Base-by-base conservation (phyloP, 2,113 vertebrate genomes). In the Egretta garzetta region DNA sequence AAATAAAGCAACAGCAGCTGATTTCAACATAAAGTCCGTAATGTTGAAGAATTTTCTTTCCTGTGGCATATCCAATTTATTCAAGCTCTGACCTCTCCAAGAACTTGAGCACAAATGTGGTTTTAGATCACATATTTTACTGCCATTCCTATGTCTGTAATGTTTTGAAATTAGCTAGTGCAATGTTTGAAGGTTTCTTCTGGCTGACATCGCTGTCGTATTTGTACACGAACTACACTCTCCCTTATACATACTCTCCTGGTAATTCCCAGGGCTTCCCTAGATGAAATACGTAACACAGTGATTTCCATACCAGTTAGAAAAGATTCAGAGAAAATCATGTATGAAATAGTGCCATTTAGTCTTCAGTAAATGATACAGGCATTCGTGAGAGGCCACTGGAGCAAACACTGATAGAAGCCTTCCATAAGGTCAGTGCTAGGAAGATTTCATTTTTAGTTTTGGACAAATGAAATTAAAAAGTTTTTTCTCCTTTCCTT, bases 61-160 rank as follows among this genome's bases (percentile, higher is more conserved):
- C 47, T 14, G 17, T 21, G 24, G 18, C 0, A 3, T 35, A 43
- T 12, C 5, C 0, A 62, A 19, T 41, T 73, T 88, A 33, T 80
- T 64, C 30, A 63, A 39, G 23, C 19, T 84, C 41, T 87, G 47
- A 81, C 35, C 32, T 67, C 32, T 32, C 9, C 26, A 79, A 63
- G 73, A 96, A 79, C 49, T 63, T 81, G 43, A 75, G n/a, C 8
- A 28, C 10, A 86, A 47, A 63, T 70, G 24, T 49, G 16, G 28
- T 9, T 74, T 96, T 71, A 68, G 20, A 45, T 67, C 7, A 30
- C 1, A 4, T 47, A 59, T 85, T 90, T 70, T 63, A 63, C 19
- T 81, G 37, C 26, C 8, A 39, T 37, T 88, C 13, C 82, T 52
- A 26, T 3, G 8, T 17, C 2, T 68, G 9, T 13, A 79, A 37